These are phyloP conservation scores for Apistogramma diplotaenia DNA, from an alignment of 2,113 vertebrate genomes.

Conservation along the genomic window DNA sequence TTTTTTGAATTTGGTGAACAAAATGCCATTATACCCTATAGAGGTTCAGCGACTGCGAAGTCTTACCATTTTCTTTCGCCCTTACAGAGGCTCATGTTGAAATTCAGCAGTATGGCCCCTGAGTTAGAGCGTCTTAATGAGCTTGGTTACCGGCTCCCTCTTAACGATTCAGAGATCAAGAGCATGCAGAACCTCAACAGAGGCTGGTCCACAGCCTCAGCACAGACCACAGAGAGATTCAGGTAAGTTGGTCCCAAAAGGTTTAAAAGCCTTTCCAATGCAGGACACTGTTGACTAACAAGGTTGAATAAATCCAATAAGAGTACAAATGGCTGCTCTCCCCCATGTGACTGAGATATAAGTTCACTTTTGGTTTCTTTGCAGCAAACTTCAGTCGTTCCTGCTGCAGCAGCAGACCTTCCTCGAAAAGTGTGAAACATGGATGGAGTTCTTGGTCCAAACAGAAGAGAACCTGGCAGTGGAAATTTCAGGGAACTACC, in stretches of 20 bases:
- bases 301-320: neutral
- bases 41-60: neutral
- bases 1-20: neutral
- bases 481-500: constrained; percentile 94
- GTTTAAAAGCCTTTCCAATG: neutral
- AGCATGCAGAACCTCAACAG: constrained; percentile 93
- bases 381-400: constrained; percentile 94
- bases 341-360: neutral
- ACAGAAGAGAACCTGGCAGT: constrained; percentile 92
- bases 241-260: constrained; percentile 74
- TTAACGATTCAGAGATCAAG: constrained; percentile 94
- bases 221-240: constrained; percentile 93
- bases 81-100: constrained; percentile 88
- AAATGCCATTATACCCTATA: neutral
- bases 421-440: constrained; percentile 96
- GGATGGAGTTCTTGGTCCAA: constrained; percentile 97
- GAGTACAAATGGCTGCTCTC: neutral
- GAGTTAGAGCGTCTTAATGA: constrained; percentile 93
- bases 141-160: constrained; percentile 89
- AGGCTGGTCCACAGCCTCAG: constrained; percentile 86
- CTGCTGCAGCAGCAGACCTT: constrained; percentile 96
- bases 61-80: neutral
- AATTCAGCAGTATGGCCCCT: constrained; percentile 89
- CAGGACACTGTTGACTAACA: neutral
- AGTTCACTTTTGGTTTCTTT: neutral